Evolutionary conservation across 1,140 invertebrate species (phyloP).

Genomic region (Drosophila virilis): DNA sequence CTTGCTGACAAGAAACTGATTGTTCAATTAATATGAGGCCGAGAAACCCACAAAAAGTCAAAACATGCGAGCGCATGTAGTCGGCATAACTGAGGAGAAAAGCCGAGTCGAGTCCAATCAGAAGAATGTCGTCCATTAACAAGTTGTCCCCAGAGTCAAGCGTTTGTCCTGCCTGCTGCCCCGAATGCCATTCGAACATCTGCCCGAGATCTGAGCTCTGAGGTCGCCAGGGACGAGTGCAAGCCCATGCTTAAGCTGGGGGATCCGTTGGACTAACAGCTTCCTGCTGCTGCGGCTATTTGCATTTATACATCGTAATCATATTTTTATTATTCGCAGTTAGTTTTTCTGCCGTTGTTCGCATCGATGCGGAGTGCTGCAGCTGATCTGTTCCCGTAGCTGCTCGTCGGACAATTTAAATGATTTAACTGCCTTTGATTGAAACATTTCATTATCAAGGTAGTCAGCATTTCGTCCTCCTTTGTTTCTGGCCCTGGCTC

Average conservation of each 20-base stretch:
- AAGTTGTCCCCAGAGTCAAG: constrained; percentile 68
- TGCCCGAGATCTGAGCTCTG: constrained; percentile 58
- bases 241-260: background rate
- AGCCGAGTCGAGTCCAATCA: constrained; percentile 48
- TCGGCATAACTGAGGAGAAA: constrained; percentile 29
- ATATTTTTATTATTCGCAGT: constrained; percentile 83
- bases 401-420: constrained; percentile 58
- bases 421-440: constrained; percentile 79
- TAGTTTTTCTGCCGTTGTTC: constrained; percentile 51
- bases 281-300: constrained; percentile 61
- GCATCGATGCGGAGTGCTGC: background rate
- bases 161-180: background rate
- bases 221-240: background rate
- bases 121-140: constrained; percentile 73
- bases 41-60: constrained; percentile 13
- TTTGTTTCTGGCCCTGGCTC: background rate
- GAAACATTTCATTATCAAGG: constrained; percentile 80
- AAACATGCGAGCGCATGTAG: background rate
- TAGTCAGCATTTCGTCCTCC: constrained; percentile 15
- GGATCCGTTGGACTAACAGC: constrained; percentile 28
- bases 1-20: constrained; percentile 60
- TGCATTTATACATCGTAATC: constrained; percentile 83
- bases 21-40: constrained; percentile 59
- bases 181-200: constrained; percentile 41
- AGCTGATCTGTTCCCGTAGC: background rate